Evolutionary conservation across 2,888 invertebrate species (phyloP), one percentile per base, ranked within the genome.

Genomic region (Cataglyphis altisquamis): DNA sequence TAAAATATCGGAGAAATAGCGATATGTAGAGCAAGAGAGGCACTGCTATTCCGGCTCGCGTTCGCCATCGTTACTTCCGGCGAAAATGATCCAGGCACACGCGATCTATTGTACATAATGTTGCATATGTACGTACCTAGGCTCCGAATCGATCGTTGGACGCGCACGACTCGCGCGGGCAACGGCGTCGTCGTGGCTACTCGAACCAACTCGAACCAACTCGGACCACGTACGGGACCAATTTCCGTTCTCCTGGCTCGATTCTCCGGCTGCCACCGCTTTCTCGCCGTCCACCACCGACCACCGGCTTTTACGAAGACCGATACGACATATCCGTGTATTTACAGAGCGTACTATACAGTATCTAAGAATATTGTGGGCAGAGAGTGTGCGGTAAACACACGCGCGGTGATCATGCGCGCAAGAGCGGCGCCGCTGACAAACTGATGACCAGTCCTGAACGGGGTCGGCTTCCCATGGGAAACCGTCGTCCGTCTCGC

Each of bases 381-480:
- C 8, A 41, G 39, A 18, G 48, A 21, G 21, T 3, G 18, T 18
- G 15, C 25, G 18, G 25, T 0, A 52, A 55, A 60, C 3, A 48
- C 21, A 25, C 18, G 25, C 62, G 25, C 39, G 45, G 6, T n/a
- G 36, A 78, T 60, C 81, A 72, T 63, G 72, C 67, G 72, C 57
- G 55, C 85, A 72, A 87, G 86, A 74, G 83, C 89, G 86, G 81
- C 80, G 86, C 83, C 87, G 80, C 84, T 66, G 85, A 85, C 85
- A 48, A 86, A 90, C 87, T 82, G 89, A 80, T 32, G 63, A 66
- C 52, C 70, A 8, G 68, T 48, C 41, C 70, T 57, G 48, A 55
- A 45, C 68, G 25, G 25, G 72, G n/a, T 52, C 48, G 66, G 81
- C 85, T 86, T 90, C 90, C 89, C 90, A 84, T 86, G 89, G 87